Evolutionary conservation across 2,113 vertebrate genomes (phyloP).

Genomic region (Scomber colias): DNA sequence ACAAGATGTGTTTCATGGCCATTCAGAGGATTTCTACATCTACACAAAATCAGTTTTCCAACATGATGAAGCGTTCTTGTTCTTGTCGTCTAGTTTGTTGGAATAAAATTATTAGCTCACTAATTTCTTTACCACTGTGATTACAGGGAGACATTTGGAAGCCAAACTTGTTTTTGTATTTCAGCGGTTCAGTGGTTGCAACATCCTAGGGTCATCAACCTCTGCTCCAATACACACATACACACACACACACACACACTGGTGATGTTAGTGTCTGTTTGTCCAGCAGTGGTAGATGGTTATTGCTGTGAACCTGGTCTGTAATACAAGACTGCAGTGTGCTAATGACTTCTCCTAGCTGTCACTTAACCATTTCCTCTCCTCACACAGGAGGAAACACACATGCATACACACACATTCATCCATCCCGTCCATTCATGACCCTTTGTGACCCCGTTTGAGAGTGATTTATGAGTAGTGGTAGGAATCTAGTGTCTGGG

Average conservation of each 20-base stretch:
- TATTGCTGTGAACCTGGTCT: slow-evolving; percentile 30
- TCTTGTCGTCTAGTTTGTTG: too few relatives aligned
- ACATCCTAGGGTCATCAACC: not conserved
- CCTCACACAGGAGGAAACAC: slow-evolving; percentile 44
- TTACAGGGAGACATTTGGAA: not conserved
- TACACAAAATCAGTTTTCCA: too few relatives aligned
- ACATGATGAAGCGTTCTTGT: too few relatives aligned
- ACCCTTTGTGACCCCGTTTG: slow-evolving; percentile 67
- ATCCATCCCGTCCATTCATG: slow-evolving; percentile 51
- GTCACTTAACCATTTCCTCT: slow-evolving; percentile 80
- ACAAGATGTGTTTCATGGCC: too few relatives aligned
- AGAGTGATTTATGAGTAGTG: slow-evolving; percentile 76
- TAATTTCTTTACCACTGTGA: not conserved
- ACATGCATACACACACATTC: slow-evolving; percentile 56
- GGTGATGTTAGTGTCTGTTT: not conserved
- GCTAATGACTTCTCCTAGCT: slow-evolving; percentile 75
- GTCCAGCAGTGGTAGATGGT: slow-evolving; percentile 1
- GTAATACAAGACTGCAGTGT: slow-evolving; percentile 70
- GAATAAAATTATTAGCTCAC: not conserved
- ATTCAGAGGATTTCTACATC: too few relatives aligned
- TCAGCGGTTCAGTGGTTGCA: slow-evolving; percentile 3
- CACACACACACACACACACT: slow-evolving; percentile 6
- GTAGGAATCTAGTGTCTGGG: slow-evolving; percentile 56
- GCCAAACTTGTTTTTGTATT: not conserved
- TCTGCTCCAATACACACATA: not conserved